Base-by-base conservation (phyloP, 2,888 invertebrate genomes). In the Actias luna region DNA sequence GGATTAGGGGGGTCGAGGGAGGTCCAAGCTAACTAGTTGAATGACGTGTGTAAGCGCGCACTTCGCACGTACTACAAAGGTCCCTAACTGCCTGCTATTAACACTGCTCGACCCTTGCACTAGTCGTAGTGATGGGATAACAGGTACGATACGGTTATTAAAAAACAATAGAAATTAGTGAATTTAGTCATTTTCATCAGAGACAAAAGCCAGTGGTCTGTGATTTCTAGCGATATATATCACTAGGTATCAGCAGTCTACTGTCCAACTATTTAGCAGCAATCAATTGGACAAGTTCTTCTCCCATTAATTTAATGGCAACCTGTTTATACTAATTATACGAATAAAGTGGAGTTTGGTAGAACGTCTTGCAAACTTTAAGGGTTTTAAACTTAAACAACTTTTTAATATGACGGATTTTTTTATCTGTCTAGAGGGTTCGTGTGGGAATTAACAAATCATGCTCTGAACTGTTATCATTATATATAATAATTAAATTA, bases 81-180 rank as follows among this genome's bases (percentile, higher is more conserved):
- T 79, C 85, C 84, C 89, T 91, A 92, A 92, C 92, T 91, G 91
- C 89, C 90, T 88, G 88, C 91, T 90, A 91, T 92, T 92, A 92
- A 84, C 85, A 82, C 85, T 78, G 84, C 83, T 84, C 83, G 80
- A 80, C 83, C 86, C 85, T 80, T 79, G 74, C 75, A 69, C 67
- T 57, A 36, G 58, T 59, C 67, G 71, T 87, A 88, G 87, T 79
- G 88, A 83, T 64, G 64, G 27, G 50, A 57, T n/a, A 14, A 22
- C 25, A 50, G 3, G 22, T 25, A 12, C 12, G 22, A 50, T 50
- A 18, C 25, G 4, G 10, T 12, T 25, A 50, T 25, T 50, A 25
- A 50, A 50, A 46, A 22, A 3, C 39, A 50, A 12, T 12, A 22
- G 12, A 50, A 25, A 50, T 25, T 25, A 12, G 25, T n/a, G n/a